Base-by-base conservation (phyloP, 1,140 invertebrate genomes). In the Cydia pomonella region DNA sequence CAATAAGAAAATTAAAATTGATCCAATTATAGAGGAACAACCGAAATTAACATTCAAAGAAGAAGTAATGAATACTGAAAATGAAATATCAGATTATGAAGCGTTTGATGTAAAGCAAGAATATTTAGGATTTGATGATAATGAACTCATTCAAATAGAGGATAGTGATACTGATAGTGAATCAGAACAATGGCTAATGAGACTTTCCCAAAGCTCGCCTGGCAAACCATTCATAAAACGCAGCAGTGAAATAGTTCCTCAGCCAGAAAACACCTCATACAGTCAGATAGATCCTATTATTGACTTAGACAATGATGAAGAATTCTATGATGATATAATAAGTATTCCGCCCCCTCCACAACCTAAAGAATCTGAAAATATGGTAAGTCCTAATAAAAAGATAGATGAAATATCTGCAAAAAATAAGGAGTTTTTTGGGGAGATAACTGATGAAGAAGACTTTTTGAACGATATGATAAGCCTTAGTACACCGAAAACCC, bases 91-190 rank as follows among this genome's bases (percentile, higher is more conserved):
- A 62, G 81, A 88, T 59, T 87, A 80, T 86, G 91, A 91, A 74
- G 84, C 84, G 41, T 91, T 90, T 81, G 84, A 85, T 79, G 82
- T 92, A n/a, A 92, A 92, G 76, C 89, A 92, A 79, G 90, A 92
- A 74, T 86, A 86, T 74, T 76, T 86, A 59, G 84, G 80, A 44
- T 82, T 86, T 84, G 84, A 90, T 81, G 85, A 90, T 38, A 69
- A 69, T 80, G 90, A 91, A 77, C 77, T 83, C 38, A 87, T 88
- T 74, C 38, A 82, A 80, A 83, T 91, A 76, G 86, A 87, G 84
- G 89, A 91, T 63, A 89, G 86, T 85, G 89, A 91, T 73, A 85
- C 80, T 21, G 75, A 76, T n/a, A 71, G 53, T 81, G 89, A 90
- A 76, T 87, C 87, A 76, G 87, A 90, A 71, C 81, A 89, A 33